These are phyloP conservation scores for Lasiurus cinereus DNA, from an alignment of 2,113 vertebrate genomes.

Conservation along the genomic window DNA sequence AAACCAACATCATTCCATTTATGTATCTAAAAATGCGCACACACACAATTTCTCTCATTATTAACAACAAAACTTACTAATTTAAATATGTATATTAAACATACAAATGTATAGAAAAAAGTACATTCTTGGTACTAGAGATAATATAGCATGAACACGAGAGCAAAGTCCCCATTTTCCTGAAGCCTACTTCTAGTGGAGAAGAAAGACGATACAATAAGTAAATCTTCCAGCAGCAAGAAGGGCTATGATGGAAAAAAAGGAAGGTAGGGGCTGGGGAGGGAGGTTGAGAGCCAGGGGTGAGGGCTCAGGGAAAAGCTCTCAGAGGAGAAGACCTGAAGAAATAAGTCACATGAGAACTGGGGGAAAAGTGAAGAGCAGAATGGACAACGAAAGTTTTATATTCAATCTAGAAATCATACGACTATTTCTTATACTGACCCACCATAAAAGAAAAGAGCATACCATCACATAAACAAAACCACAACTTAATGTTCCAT, in stretches of 20 bases:
- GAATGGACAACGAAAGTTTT: not conserved
- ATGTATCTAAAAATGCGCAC: not conserved
- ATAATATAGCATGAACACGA: not conserved
- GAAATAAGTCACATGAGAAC: not conserved
- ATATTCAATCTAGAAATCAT: not conserved
- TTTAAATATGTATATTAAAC: conserved; percentile 47
- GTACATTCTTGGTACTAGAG: not conserved
- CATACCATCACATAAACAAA: not conserved
- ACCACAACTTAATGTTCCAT: not conserved
- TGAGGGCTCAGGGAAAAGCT: not conserved
- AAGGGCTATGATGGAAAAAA: not conserved
- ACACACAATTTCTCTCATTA: not conserved
- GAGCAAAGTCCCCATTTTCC: not conserved
- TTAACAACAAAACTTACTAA: conserved; percentile 21
- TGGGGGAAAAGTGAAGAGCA: not conserved
- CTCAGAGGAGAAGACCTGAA: conserved; percentile 5
- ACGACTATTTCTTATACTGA: not conserved
- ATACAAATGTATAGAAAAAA: not conserved
- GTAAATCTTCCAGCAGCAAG: not conserved
- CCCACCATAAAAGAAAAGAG: not conserved
- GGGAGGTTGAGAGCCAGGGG: not conserved
- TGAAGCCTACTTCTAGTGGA: not conserved
- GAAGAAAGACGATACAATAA: not conserved
- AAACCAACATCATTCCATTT: conserved; percentile 27
- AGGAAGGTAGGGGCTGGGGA: not conserved